Base-by-base conservation (phyloP, 2,797 vertebrate species). In the Spinus pinus region DNA sequence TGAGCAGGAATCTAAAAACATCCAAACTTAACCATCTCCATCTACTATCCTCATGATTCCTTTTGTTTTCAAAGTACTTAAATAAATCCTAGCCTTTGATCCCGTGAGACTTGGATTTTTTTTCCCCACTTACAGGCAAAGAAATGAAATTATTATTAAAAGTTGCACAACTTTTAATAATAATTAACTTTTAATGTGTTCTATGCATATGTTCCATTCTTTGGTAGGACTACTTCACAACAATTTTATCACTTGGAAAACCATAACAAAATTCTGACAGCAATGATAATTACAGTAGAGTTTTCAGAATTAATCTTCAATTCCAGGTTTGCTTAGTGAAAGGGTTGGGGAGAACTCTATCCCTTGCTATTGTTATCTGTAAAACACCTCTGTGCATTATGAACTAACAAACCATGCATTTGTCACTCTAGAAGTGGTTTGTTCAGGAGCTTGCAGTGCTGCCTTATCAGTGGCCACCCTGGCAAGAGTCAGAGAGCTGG, bases 391-490 rank as follows among this genome's bases (percentile, higher is more conserved):
- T 60, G 74, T 31, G 22, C 78, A 28, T 39, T 56, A 72, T 10
- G 24, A 81, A 81, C 69, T 81, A 88, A 23, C n/a, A 39, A 88
- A 79, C 3, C 8, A 4, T 2, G 31, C 30, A 57, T 75, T 72
- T 86, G 37, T 81, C 94, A 72, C 53, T 67, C 50, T 2, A 66
- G 44, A 65, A 90, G 44, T 46, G 3, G 5, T 65, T 88, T 79
- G 46, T 50, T 81, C 61, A 44, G 62, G 71, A 89, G 75, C 41
- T 82, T 71, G 86, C 9, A 9, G 19, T 18, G 47, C 12, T 49
- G 67, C 28, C 77, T 94, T 95, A 93, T 93, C 94, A 81, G 80
- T 15, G 72, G 62, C 56, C 47, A 84, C 60, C 66, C 93, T 46
- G 65, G 75, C 80, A 65, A 42, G 67, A 88, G 58, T 2, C 62